A percentile compares a stretch with the other conserved stretches of the same genome.
These are phyloP conservation scores for Spatulosminthurus flaviceps DNA, from an alignment of 2,888 invertebrate genomes.

Conservation along the genomic window DNA sequence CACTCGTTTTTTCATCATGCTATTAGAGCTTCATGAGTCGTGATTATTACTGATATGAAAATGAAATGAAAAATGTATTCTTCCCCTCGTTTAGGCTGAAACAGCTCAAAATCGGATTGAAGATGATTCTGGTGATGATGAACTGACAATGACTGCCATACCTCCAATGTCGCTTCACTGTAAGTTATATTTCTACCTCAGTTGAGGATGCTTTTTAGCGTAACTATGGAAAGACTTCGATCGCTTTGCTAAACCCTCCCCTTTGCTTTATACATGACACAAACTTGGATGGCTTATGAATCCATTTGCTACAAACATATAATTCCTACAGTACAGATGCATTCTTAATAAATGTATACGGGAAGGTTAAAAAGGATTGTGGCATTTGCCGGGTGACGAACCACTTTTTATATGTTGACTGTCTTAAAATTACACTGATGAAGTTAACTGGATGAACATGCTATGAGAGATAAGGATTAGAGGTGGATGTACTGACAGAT, in stretches of 20 bases:
- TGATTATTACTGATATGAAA: neutral
- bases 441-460: neutral
- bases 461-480: slow-evolving; percentile 10
- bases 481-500: slow-evolving; percentile 49
- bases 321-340: neutral
- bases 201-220: neutral
- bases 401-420: neutral
- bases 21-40: too few species aligned
- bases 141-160: slow-evolving; percentile 50
- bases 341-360: neutral
- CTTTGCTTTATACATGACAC: too few species aligned
- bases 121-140: slow-evolving; percentile 58
- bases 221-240: too few species aligned
- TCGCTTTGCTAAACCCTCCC: too few species aligned
- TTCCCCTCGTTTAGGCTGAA: neutral
- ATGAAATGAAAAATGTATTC: neutral
- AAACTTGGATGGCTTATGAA: too few species aligned
- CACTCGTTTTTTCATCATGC: too few species aligned
- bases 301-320: too few species aligned
- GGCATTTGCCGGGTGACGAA: neutral
- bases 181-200: slow-evolving; percentile 33
- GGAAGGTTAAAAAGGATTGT: neutral
- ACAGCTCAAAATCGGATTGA: neutral
- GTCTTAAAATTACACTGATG: neutral
- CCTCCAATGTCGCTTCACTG: slow-evolving; percentile 45